Evolutionary conservation across 2,113 vertebrate genomes (phyloP).

Genomic region (Macheiramphus alcinus): DNA sequence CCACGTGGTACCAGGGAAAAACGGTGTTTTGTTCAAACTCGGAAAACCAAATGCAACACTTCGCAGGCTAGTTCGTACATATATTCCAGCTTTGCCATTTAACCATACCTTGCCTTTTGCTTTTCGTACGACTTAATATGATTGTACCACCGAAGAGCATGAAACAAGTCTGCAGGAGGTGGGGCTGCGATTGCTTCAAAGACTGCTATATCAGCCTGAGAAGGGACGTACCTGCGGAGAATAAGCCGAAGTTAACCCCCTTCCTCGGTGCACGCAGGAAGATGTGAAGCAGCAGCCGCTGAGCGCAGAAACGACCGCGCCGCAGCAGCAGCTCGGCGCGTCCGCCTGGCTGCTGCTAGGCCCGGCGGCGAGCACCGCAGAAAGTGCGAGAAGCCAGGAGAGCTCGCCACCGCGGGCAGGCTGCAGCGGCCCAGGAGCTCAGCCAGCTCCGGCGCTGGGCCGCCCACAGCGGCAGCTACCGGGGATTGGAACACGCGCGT

Average conservation of each 20-base stretch:
- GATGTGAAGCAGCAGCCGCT: background rate
- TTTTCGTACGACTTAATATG: conserved; percentile 93
- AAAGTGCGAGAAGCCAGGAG: background rate
- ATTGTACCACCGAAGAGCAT: conserved; percentile 95
- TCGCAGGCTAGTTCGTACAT: fast-evolving
- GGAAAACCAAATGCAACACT: fast-evolving
- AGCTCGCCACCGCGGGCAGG: background rate
- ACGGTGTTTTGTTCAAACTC: fast-evolving
- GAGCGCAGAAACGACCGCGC: background rate
- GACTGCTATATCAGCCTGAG: conserved; percentile 91
- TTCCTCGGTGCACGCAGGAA: background rate
- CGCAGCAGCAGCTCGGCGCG: background rate
- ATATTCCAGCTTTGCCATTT: fast-evolving
- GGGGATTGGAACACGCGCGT: no score
- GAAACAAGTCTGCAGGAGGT: conserved; percentile 83
- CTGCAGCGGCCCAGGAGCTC: background rate
- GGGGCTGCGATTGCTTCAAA: conserved; percentile 85
- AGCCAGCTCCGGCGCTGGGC: background rate
- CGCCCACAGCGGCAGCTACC: no score
- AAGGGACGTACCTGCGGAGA: conserved; percentile 85
- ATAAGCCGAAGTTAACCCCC: background rate
- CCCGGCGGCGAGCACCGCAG: background rate
- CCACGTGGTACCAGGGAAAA: background rate
- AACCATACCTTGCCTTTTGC: conserved; percentile 85
- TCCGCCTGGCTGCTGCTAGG: background rate